phyloP scores from a whole-genome alignment of 2,888 invertebrate genomes.

The Drosophila testacea region DNA sequence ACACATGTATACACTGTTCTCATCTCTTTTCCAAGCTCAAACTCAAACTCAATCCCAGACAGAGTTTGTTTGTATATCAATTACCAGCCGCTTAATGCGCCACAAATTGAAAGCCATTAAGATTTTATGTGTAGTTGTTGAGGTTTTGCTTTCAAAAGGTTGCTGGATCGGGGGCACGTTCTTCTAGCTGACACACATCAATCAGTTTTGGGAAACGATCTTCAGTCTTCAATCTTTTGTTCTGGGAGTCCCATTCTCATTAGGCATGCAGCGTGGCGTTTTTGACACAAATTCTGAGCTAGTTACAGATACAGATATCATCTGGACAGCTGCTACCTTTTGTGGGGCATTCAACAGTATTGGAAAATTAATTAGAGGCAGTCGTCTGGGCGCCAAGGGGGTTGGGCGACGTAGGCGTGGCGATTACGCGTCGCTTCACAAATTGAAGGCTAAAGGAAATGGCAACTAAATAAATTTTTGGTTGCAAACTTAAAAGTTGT shows the following conservation, averaged over 20 bases:
- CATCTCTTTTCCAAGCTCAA: conserved; percentile 6
- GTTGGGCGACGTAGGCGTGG: conserved; percentile 35
- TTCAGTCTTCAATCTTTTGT: conserved; percentile 3
- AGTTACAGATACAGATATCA: conserved; percentile 40
- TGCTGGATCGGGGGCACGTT: conserved; percentile 42
- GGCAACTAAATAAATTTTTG: conserved; percentile 67
- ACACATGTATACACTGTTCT: conserved; percentile 35
- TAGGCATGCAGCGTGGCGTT: conserved; percentile 63
- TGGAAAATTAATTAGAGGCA: conserved; percentile 75
- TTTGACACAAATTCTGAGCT: conserved; percentile 48
- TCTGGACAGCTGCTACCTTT: conserved; percentile 55
- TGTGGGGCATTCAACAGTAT: conserved; percentile 40
- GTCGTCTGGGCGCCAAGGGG: conserved; percentile 12
- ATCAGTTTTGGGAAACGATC: conserved; percentile 61
- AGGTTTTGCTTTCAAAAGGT: conserved; percentile 28
- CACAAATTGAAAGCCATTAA: conserved; percentile 79
- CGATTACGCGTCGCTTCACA: conserved; percentile 54
- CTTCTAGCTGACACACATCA: conserved; percentile 64
- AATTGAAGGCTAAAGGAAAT: conserved; percentile 59
- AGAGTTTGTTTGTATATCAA: conserved; percentile 61
- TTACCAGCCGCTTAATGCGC: conserved; percentile 71
- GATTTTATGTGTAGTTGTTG: conserved; percentile 46
- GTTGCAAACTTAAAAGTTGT: conserved; percentile 51
- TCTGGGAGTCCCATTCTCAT: conserved; percentile 46
- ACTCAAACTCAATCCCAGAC: conserved; percentile 1